Conservation (phyloP, 2,113 vertebrate genomes). For the Lepus europaeus region DNA sequence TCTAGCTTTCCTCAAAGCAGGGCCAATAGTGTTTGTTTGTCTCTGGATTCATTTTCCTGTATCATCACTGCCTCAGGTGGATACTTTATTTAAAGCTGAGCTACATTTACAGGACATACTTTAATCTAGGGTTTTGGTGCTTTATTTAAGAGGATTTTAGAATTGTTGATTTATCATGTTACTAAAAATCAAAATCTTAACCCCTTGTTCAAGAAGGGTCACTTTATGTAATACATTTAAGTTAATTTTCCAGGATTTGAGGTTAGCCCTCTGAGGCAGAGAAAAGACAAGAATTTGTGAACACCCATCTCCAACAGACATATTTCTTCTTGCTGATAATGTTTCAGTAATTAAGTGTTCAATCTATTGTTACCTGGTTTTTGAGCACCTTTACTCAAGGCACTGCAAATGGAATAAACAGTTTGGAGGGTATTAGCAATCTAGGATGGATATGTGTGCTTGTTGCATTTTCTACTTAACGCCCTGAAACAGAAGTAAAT, state of each 20-base stretch:
- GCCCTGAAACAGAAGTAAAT: not conserved
- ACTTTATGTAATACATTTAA: not conserved
- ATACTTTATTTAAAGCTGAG: not conserved
- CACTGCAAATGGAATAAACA: not conserved
- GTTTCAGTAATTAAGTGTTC: not conserved
- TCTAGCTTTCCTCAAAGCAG: not conserved
- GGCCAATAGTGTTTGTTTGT: not conserved
- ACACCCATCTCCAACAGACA: not conserved
- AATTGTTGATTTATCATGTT: not conserved
- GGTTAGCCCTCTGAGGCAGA: not conserved
- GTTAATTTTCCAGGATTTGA: not conserved
- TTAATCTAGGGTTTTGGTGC: not conserved
- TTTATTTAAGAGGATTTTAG: conserved; percentile 1
- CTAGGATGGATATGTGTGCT: not conserved
- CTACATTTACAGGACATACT: not conserved
- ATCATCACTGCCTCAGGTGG: not conserved
- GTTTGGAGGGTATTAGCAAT: not conserved
- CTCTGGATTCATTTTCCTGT: not conserved
- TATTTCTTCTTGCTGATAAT: not conserved
- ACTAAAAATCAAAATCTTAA: not conserved
- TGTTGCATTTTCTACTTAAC: not conserved
- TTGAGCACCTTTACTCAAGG: not conserved
- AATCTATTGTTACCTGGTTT: not conserved
- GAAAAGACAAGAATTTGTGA: not conserved
- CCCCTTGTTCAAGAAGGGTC: conserved; percentile 9